Evolutionary conservation across 1,140 invertebrate species (phyloP).

Genomic region (Drosophila lacteicornis): DNA sequence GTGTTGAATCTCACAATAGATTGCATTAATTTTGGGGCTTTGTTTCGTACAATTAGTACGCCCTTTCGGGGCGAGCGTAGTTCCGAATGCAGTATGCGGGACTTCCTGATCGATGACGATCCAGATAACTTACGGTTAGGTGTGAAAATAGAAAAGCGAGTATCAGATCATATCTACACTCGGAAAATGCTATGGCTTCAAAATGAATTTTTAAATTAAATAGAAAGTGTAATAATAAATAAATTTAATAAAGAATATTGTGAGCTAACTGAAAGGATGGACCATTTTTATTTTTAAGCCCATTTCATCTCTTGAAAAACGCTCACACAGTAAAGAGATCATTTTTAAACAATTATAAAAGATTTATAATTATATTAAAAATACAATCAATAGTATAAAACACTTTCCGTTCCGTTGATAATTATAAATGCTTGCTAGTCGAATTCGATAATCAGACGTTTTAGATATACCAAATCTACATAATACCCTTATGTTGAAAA

Average conservation of each 20-base stretch:
- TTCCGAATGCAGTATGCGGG: conserved; percentile 58
- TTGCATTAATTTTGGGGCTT: conserved; percentile 69
- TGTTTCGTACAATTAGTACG: conserved; percentile 69
- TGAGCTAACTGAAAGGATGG: too few relatives aligned
- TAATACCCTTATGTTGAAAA: too few relatives aligned
- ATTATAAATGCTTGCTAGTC: neutral
- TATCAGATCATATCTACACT: neutral
- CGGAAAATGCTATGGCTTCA: neutral
- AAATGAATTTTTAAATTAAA: neutral
- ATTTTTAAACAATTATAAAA: too few relatives aligned
- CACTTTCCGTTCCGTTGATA: too few relatives aligned
- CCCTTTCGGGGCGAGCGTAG: conserved; percentile 41
- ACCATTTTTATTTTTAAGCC: too few relatives aligned
- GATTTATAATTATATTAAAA: too few relatives aligned
- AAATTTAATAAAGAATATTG: too few relatives aligned
- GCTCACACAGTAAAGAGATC: too few relatives aligned
- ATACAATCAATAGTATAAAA: too few relatives aligned
- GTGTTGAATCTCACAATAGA: conserved; percentile 63
- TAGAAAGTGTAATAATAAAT: too few relatives aligned
- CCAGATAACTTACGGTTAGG: conserved; percentile 48
- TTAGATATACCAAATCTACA: neutral
- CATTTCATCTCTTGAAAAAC: too few relatives aligned
- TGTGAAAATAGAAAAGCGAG: conserved; percentile 24
- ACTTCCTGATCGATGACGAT: conserved; percentile 46
- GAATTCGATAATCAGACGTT: neutral